Evolutionary conservation across 2,113 vertebrate genomes (phyloP).

Genomic region (Motacilla alba): DNA sequence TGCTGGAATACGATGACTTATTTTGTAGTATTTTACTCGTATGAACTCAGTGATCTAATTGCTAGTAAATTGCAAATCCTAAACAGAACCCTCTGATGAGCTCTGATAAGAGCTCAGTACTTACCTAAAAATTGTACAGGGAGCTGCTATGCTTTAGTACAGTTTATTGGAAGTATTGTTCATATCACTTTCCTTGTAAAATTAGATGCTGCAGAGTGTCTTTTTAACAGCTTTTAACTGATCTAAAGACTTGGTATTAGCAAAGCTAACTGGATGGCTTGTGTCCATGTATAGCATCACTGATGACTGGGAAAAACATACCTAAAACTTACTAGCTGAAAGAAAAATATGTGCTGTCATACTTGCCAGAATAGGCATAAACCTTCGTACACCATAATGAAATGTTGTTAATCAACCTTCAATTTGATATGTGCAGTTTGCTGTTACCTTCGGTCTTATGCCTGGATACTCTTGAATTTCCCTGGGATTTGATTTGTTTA

Average conservation of each 20-base stretch:
- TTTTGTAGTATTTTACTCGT: background rate
- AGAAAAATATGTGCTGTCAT: background rate
- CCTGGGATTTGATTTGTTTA: background rate
- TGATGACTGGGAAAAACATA: background rate
- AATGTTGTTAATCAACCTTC: background rate
- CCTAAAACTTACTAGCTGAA: background rate
- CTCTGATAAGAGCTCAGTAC: background rate
- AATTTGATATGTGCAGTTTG: background rate
- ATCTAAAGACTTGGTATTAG: background rate
- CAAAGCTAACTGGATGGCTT: background rate
- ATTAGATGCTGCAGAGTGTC: background rate
- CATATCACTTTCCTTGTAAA: background rate
- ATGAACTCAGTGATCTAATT: background rate
- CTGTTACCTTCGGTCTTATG: background rate
- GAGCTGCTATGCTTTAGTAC: background rate
- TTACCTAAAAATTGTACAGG: background rate
- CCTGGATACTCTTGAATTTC: background rate
- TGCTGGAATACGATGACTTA: background rate
- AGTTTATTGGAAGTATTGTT: background rate
- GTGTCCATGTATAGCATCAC: background rate
- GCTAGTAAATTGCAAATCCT: background rate
- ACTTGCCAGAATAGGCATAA: background rate
- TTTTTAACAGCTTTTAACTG: background rate
- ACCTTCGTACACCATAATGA: background rate
- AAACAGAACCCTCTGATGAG: background rate